Base-by-base conservation (phyloP, 2,888 invertebrate genomes). In the Colostygia pectinataria region DNA sequence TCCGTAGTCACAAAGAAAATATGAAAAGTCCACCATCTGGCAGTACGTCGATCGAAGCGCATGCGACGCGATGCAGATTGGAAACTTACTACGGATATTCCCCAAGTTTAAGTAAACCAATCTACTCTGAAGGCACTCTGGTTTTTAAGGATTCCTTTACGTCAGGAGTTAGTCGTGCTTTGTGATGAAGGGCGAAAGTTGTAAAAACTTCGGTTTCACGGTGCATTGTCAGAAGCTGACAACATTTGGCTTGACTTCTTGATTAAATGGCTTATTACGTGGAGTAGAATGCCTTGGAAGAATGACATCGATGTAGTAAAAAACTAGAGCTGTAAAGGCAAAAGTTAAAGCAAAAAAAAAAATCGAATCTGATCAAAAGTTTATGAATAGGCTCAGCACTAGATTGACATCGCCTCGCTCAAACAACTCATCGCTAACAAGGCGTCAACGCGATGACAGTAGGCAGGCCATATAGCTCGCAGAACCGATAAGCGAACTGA, bases 1-100 rank as follows among this genome's bases (percentile, higher is more conserved):
- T 20, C 6, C 20, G 5, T 20, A 20, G 20, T 6, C 2, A 18
- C 18, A 18, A 18, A 27, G 31, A 44, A 48, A 45, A 50, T 48
- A 43, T 51, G 36, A 48, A 37, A n/a, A 38, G 25, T 23, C 42
- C 55, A 31, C 9, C 56, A 52, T 45, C 57, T 54, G 53, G 44
- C 9, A 9, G 24, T 38, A 44, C 40, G 45, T 18, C 2, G 18
- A 18, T 18, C 18, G 18, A 44, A 18, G 44, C 27, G 27, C 27
- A 50, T 4, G 18, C 18, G 18, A 18, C 48, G 48, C 49, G 43
- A 45, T 51, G 57, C 40, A 58, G 46, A 58, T 58, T 55, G 53
- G 42, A 53, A 50, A 36, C 36, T 58, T 53, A 18, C 37, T 10
- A 31, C 28, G 41, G 28, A 42, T 46, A 55, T 33, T 46, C 20